Conservation (phyloP, 2,113 vertebrate species). For the Sander lucioperca region DNA sequence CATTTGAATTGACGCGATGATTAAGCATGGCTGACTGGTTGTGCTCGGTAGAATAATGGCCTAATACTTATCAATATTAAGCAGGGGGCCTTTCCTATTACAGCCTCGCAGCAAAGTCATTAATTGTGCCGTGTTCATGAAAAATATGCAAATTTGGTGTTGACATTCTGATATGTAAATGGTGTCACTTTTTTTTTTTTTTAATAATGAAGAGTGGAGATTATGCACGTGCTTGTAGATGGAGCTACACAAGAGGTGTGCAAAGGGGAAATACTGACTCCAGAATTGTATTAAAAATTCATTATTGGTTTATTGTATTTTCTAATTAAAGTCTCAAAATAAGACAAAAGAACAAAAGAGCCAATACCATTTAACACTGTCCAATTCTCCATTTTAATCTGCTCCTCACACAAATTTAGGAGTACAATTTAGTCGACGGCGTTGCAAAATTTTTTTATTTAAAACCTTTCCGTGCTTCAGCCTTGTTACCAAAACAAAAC, state of each 20-base stretch:
- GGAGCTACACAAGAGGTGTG: background rate
- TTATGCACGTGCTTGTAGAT: slow-evolving; percentile 28
- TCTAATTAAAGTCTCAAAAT: background rate
- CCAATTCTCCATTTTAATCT: slow-evolving; percentile 15
- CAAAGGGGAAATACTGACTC: slow-evolving; percentile 21
- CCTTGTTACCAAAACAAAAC: background rate
- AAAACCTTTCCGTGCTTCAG: background rate
- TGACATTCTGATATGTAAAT: slow-evolving; percentile 72
- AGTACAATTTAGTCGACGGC: background rate
- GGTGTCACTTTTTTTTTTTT: slow-evolving; percentile 23
- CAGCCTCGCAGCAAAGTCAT: slow-evolving; percentile 51
- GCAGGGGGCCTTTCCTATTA: slow-evolving; percentile 49
- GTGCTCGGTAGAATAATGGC: slow-evolving; percentile 37
- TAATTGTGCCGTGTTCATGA: slow-evolving; percentile 60
- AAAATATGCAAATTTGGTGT: slow-evolving; percentile 61
- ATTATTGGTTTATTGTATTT: slow-evolving; percentile 20
- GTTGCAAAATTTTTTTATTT: background rate
- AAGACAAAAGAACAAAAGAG: background rate
- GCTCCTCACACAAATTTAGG: background rate
- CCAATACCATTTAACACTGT: background rate
- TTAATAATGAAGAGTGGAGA: slow-evolving; percentile 44
- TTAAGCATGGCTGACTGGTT: slow-evolving; percentile 31
- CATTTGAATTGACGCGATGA: slow-evolving; percentile 52
- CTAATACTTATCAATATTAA: slow-evolving; percentile 63
- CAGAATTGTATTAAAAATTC: background rate